Conservation (phyloP, 2,113 vertebrate species). For the Ia io region DNA sequence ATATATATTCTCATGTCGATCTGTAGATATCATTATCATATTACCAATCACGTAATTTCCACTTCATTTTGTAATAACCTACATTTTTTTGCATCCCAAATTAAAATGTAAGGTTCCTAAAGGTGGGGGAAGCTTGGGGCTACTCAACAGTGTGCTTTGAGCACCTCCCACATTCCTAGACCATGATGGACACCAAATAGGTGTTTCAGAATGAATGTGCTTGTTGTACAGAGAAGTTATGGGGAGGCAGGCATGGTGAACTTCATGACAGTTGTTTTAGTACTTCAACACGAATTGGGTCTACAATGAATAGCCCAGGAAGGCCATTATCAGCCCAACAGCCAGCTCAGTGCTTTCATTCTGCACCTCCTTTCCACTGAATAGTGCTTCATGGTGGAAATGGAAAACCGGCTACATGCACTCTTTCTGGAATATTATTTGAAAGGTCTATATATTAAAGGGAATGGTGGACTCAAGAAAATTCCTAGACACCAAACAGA, state of each 20-base stretch:
- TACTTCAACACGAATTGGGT: not conserved
- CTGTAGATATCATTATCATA: not conserved
- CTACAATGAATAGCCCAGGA: not conserved
- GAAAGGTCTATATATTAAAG: not conserved
- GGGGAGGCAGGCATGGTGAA: rapidly evolving
- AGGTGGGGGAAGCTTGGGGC: not conserved
- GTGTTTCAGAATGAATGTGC: not conserved
- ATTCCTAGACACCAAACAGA: not conserved
- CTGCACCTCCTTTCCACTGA: not conserved
- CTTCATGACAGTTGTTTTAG: not conserved
- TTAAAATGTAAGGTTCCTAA: not conserved
- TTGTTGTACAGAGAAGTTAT: not conserved
- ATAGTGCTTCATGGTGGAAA: not conserved
- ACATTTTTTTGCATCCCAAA: not conserved
- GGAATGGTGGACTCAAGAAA: not conserved
- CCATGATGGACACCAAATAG: not conserved
- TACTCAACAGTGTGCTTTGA: not conserved
- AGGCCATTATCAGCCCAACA: not conserved
- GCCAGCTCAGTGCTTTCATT: no score
- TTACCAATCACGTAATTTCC: not conserved
- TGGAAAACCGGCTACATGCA: rapidly evolving
- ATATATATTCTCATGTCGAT: not conserved
- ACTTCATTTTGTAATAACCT: not conserved
- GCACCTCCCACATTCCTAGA: not conserved
- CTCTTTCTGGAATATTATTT: not conserved